These are phyloP conservation scores for Drosophila prostipennis DNA, from an alignment of 2,888 invertebrate species.

Conservation along the genomic window DNA sequence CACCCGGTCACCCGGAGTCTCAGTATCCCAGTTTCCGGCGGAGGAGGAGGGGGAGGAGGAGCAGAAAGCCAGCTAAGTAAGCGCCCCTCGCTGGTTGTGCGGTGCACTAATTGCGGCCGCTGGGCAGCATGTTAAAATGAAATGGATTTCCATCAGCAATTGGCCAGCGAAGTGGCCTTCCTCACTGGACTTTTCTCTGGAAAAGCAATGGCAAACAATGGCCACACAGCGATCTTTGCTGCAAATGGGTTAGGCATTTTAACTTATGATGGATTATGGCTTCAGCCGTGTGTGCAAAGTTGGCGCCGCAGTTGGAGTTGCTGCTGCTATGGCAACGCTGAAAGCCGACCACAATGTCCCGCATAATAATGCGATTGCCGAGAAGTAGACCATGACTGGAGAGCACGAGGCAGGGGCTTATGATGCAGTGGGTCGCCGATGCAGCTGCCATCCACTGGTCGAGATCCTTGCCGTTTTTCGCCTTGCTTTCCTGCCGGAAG, in stretches of 20 bases:
- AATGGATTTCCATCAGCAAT: slow-evolving; percentile 82
- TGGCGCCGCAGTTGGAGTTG: slow-evolving; percentile 15
- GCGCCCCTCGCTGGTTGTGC: slow-evolving; percentile 44
- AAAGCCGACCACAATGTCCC: slow-evolving; percentile 59
- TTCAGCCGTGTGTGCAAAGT: slow-evolving; percentile 33
- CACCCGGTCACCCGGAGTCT: slow-evolving; percentile 15
- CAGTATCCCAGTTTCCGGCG: not conserved
- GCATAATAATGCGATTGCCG: slow-evolving; percentile 76
- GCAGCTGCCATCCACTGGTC: slow-evolving; percentile 2
- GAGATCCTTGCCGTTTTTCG: slow-evolving; percentile 11
- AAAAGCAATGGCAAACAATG: slow-evolving; percentile 44
- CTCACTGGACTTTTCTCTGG: no score
- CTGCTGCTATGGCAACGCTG: slow-evolving; percentile 51
- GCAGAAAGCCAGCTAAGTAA: slow-evolving; percentile 47
- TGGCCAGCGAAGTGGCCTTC: slow-evolving; percentile 54
- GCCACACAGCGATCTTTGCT: slow-evolving; percentile 30
- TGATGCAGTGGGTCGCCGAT: slow-evolving; percentile 16
- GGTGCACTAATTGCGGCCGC: slow-evolving; percentile 80
- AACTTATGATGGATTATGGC: slow-evolving; percentile 81
- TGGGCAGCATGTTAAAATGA: slow-evolving; percentile 81
- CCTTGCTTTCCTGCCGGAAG: slow-evolving; percentile 51
- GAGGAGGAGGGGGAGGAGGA: not conserved
- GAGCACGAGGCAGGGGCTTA: slow-evolving; percentile 16
- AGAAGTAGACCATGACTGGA: slow-evolving; percentile 47
- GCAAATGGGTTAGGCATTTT: slow-evolving; percentile 62